Evolutionary conservation across 2,888 invertebrate genomes (phyloP).

Genomic region (Elgonia sp.): DNA sequence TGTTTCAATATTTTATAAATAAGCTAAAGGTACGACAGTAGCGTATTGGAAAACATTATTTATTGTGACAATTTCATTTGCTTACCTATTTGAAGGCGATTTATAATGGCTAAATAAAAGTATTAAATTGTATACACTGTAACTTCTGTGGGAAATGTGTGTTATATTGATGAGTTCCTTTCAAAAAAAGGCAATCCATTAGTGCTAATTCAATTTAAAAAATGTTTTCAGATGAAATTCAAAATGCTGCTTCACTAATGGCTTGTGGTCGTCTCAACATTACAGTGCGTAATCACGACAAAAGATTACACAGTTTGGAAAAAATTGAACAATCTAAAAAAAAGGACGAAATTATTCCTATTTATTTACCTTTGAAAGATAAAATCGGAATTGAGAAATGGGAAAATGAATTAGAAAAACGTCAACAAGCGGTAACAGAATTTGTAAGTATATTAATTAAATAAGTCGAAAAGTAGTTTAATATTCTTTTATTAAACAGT

Average conservation of each 20-base stretch:
- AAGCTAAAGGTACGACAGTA: too few relatives aligned
- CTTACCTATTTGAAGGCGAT: too few relatives aligned
- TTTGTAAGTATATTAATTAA: slow-evolving; percentile 15
- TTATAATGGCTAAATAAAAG: too few relatives aligned
- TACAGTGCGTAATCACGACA: slow-evolving; percentile 32
- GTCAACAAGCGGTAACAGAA: slow-evolving; percentile 9
- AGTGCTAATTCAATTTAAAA: too few relatives aligned
- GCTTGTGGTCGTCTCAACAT: slow-evolving; percentile 25
- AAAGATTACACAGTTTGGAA: slow-evolving; percentile 35
- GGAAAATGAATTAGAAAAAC: slow-evolving; percentile 22
- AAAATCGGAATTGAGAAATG: slow-evolving; percentile 20
- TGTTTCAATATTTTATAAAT: too few relatives aligned
- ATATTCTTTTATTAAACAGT: not conserved
- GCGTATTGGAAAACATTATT: too few relatives aligned
- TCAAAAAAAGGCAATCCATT: too few relatives aligned
- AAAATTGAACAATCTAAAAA: slow-evolving; percentile 29
- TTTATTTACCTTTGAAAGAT: slow-evolving; percentile 13
- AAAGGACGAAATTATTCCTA: slow-evolving; percentile 15
- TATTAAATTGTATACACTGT: too few relatives aligned
- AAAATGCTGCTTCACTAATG: slow-evolving; percentile 4
- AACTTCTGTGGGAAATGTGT: too few relatives aligned
- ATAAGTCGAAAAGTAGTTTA: not conserved
- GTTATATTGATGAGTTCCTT: too few relatives aligned
- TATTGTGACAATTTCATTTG: too few relatives aligned
- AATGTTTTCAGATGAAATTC: not conserved